Percentiles rank a stretch among this genome's conserved stretches.
Conservation (phyloP, 2,888 invertebrate species). For the Nemoura dubitans region DNA sequence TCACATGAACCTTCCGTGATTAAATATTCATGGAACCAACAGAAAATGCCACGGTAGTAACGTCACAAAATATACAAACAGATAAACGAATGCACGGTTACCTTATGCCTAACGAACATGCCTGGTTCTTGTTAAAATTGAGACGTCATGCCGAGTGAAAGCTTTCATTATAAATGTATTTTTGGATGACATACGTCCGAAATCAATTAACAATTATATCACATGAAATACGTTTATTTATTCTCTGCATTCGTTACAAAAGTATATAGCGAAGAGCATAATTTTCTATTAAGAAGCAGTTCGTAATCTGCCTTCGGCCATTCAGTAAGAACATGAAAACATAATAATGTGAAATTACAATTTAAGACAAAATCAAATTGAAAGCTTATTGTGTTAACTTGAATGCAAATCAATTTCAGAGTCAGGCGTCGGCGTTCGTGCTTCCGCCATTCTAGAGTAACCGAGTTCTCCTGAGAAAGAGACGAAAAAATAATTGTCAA, state of each 20-base stretch:
- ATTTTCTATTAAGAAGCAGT: not conserved
- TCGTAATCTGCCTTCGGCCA: not conserved
- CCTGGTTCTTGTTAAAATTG: not conserved
- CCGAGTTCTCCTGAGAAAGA: constrained; percentile 3
- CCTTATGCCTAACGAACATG: not conserved
- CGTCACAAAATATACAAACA: not conserved
- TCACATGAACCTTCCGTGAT: constrained; percentile 7
- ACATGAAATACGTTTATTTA: not conserved
- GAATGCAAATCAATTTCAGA: constrained; percentile 22
- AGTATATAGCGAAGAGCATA: not conserved
- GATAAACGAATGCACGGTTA: not conserved
- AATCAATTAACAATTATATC: not conserved
- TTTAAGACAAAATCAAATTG: constrained; percentile 9
- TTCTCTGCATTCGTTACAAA: not conserved
- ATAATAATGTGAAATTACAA: not conserved
- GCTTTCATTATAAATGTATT: not conserved
- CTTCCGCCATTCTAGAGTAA: not conserved
- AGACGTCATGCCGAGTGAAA: not conserved
- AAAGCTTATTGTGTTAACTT: constrained; percentile 18
- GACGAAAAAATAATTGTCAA: constrained; percentile 36
- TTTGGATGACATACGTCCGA: not conserved
- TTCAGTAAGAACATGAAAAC: not conserved
- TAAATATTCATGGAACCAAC: constrained; percentile 1
- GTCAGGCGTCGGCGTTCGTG: not conserved
- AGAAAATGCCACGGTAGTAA: not conserved